Conservation (phyloP, 2,797 vertebrate genomes). For the Meriones psammophilus region DNA sequence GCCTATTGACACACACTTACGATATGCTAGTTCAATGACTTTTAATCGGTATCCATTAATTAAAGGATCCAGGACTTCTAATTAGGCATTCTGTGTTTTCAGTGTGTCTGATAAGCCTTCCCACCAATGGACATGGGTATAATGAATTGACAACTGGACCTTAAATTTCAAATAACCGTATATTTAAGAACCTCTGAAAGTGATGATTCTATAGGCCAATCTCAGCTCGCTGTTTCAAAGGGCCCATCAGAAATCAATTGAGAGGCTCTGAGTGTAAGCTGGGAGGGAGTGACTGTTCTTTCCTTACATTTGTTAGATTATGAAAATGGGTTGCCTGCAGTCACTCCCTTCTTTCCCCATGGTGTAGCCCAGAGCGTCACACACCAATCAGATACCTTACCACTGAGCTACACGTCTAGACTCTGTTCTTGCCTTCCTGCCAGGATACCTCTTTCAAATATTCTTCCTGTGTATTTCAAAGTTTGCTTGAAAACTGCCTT, state of each 20-base stretch:
- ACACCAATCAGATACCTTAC: background rate
- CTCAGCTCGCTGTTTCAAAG: constrained; percentile 4
- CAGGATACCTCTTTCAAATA: background rate
- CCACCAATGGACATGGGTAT: background rate
- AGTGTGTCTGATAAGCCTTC: background rate
- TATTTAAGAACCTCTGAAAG: constrained; percentile 23
- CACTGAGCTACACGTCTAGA: background rate
- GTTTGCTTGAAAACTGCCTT: background rate
- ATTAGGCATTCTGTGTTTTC: background rate
- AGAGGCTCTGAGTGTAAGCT: background rate
- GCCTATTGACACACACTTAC: constrained; percentile 48
- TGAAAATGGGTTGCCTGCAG: background rate
- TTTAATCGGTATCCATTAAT: no score
- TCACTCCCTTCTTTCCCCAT: background rate
- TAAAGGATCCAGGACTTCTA: background rate
- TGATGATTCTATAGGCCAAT: background rate
- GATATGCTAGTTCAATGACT: constrained; percentile 29
- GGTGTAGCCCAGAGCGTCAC: background rate
- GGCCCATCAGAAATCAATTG: background rate
- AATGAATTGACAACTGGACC: background rate
- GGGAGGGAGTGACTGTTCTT: background rate
- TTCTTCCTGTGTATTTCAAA: constrained; percentile 28
- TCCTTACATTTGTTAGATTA: background rate
- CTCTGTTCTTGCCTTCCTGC: background rate
- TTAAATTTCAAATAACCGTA: background rate